Base-by-base conservation (phyloP, 2,888 invertebrate genomes). In the Amphiduros pacificus region DNA sequence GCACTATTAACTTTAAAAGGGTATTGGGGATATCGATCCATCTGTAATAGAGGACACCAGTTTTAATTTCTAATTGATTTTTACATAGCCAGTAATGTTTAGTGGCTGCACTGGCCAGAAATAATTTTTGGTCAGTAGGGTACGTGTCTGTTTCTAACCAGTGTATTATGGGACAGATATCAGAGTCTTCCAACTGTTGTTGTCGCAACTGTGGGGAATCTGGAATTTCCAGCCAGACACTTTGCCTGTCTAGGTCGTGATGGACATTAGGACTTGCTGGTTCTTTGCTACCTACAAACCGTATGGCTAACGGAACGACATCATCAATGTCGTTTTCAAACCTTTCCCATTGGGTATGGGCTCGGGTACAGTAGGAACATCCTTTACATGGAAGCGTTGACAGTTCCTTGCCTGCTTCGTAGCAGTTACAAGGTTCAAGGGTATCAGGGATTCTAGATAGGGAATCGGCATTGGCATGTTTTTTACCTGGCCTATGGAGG, bases 401-500 rank as follows among this genome's bases (percentile, higher is more conserved):
- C 28, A 11, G 14, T 5, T 29, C 6, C 9, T n/a, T 20, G 6
- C 53, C 53, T 11, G 27, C 41, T 6, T 24, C 17, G 26, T 55
- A 41, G 14, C 28, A 24, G 14, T 40, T 29, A 40, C 53, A 53
- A 6, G 28, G 20, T 11, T 4, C 4, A 3, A 5, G 17, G 11
- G 28, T 9, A 29, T 11, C 28, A 2, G 31, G 22, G 4, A 31
- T 29, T 28, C 53, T 28, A 14, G 53, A 53, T n/a, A 53, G 27
- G 6, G 29, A 17, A 29, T 53, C 53, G 4, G 32, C 53, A 53
- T 53, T 53, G 20, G 24, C 29, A 31, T 53, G 31, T 53, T 29
- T 27, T 5, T 28, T 53, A 29, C 32, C 53, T 3, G 20, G 31
- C 17, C 32, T 29, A 20, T 53, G 53, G 17, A 28, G 29, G 20